Percentiles rank a stretch among this genome's conserved stretches.
These are phyloP conservation scores for Nyctalus aviator DNA, from an alignment of 2,797 vertebrate genomes.

Conservation along the genomic window DNA sequence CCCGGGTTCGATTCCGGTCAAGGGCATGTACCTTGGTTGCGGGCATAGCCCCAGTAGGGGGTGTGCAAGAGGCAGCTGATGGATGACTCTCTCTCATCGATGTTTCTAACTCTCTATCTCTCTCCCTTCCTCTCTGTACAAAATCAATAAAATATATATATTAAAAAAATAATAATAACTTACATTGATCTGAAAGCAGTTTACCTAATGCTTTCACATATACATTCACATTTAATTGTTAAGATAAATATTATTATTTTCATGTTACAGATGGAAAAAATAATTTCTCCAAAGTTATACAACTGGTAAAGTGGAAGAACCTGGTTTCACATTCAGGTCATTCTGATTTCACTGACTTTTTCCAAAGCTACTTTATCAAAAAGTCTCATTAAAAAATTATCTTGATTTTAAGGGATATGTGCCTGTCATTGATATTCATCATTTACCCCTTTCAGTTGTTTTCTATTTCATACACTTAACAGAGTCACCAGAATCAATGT, in stretches of 20 bases:
- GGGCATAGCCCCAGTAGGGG: too few relatives aligned
- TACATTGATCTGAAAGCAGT: slow-evolving; percentile 43
- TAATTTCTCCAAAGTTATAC: slow-evolving; percentile 13
- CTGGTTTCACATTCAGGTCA: slow-evolving; percentile 52
- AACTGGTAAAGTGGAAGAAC: slow-evolving; percentile 9
- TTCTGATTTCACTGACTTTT: slow-evolving; percentile 47
- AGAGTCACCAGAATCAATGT: slow-evolving; percentile 23
- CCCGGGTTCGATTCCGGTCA: too few relatives aligned
- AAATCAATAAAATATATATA: too few relatives aligned
- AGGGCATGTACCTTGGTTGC: too few relatives aligned
- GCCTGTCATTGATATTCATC: slow-evolving; percentile 4
- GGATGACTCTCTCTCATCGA: too few relatives aligned
- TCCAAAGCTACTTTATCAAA: background rate
- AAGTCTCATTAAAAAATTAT: slow-evolving; percentile 30
- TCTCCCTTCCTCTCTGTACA: too few relatives aligned
- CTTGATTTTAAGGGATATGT: slow-evolving; percentile 41
- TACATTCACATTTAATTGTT: slow-evolving; percentile 49
- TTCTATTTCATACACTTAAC: slow-evolving; percentile 38
- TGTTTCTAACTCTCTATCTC: too few relatives aligned
- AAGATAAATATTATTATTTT: slow-evolving; percentile 58
- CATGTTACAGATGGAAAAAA: slow-evolving; percentile 48
- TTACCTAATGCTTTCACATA: slow-evolving; percentile 56
- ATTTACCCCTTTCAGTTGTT: slow-evolving; percentile 31
- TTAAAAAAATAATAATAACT: slow-evolving; percentile 13
- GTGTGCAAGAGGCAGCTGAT: too few relatives aligned